phyloP scores from a whole-genome alignment of 2,113 vertebrate species.

The Campylomormyrus numenius region DNA sequence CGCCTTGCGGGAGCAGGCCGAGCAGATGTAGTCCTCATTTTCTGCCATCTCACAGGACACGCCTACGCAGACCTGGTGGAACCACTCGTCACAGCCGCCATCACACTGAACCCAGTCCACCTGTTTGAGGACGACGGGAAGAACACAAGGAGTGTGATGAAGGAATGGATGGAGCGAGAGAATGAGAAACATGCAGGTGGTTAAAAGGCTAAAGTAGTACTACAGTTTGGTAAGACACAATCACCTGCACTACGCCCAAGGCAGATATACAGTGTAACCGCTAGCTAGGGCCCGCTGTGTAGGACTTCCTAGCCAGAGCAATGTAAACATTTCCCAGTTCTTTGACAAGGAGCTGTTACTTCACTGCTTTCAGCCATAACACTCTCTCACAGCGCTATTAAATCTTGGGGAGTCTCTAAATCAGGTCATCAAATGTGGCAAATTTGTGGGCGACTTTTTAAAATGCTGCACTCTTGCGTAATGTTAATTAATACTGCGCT shows the following conservation, averaged over 20 bases:
- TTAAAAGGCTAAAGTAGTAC: not conserved
- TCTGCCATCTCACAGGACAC: constrained; percentile 97
- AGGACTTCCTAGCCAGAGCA: not conserved
- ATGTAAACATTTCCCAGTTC: not conserved
- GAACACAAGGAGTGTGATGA: not conserved
- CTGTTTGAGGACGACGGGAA: constrained; percentile 52
- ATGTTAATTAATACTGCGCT: not conserved
- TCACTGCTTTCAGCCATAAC: not conserved
- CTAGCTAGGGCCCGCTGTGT: not conserved
- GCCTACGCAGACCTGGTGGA: constrained; percentile 96
- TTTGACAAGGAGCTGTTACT: not conserved
- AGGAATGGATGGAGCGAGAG: not conserved
- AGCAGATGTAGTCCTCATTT: constrained; percentile 96
- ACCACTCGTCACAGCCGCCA: constrained; percentile 97
- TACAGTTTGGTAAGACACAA: not conserved
- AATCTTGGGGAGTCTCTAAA: not conserved
- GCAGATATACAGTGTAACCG: not conserved
- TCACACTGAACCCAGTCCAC: constrained; percentile 99
- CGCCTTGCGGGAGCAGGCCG: constrained; percentile 79
- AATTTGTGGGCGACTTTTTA: not conserved
- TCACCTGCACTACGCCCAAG: not conserved
- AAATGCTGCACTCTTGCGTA: too few species aligned
- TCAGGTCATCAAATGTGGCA: not conserved
- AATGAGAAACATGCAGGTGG: not conserved
- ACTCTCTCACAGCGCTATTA: not conserved